Conservation (phyloP, 1,140 invertebrate species). For the Holcopasites calliopsidis region DNA sequence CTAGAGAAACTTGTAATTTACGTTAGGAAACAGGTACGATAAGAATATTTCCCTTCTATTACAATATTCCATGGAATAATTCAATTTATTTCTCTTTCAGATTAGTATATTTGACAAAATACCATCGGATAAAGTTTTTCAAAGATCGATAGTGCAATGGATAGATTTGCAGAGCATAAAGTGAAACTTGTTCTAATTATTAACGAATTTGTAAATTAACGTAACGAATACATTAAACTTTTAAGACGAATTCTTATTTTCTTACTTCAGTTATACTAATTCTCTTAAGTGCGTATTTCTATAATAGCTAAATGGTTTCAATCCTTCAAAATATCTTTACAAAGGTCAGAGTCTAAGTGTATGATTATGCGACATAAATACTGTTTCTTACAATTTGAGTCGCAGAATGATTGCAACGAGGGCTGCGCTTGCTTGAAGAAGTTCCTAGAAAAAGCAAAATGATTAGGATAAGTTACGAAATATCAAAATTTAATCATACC, state of each 20-base stretch:
- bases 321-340: background rate
- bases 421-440: conserved; percentile 82
- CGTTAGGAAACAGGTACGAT: conserved; percentile 84
- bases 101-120: conserved; percentile 74
- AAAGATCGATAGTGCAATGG: conserved; percentile 74
- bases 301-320: background rate
- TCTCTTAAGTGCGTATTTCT: background rate
- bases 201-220: conserved; percentile 22
- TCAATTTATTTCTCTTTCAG: conserved; percentile 58
- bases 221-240: conserved; percentile 9
- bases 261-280: background rate
- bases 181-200: background rate
- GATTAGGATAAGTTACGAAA: conserved; percentile 73
- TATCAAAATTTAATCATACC: conserved; percentile 81
- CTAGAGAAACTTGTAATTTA: conserved; percentile 86
- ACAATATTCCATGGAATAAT: background rate
- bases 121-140: conserved; percentile 72
- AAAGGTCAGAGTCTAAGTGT: background rate
- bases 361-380: conserved; percentile 25
- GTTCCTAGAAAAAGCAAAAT: conserved; percentile 63
- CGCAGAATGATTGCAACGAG: conserved; percentile 79
- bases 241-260: background rate
- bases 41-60: conserved; percentile 41
- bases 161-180: conserved; percentile 42
- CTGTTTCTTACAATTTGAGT: conserved; percentile 79